Evolutionary conservation across 1,140 invertebrate genomes (phyloP).

Genomic region (Drosophila sucinea): DNA sequence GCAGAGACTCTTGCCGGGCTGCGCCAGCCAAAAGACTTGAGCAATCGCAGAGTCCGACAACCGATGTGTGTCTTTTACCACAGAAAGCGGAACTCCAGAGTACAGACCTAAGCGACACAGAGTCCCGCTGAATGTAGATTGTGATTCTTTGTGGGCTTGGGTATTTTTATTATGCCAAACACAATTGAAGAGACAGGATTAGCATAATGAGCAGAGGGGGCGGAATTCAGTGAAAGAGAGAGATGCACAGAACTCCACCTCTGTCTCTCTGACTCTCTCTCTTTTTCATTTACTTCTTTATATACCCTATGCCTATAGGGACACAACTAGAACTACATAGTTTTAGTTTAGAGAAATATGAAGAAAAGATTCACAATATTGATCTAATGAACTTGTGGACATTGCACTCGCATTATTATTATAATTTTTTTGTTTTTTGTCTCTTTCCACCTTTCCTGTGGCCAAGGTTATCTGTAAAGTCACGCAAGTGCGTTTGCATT

Average conservation of each 20-base stretch:
- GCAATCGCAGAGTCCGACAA: constrained; percentile 29
- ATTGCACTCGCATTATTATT: too few species aligned
- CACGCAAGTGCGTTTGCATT: constrained; percentile 60
- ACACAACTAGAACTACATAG: too few species aligned
- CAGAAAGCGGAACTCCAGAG: constrained; percentile 73
- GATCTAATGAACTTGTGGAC: too few species aligned
- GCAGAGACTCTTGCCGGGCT: constrained; percentile 13
- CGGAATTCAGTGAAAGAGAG: neutral
- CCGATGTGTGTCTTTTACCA: constrained; percentile 63
- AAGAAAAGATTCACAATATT: too few species aligned
- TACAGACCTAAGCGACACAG: constrained; percentile 19
- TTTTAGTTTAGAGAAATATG: too few species aligned
- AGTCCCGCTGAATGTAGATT: constrained; percentile 31
- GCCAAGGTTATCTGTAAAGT: constrained; percentile 27
- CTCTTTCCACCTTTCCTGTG: constrained; percentile 23
- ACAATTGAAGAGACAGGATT: constrained; percentile 41
- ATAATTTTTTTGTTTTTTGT: constrained; percentile 7
- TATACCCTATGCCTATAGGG: too few species aligned
- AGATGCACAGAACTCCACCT: neutral
- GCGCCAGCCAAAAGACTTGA: constrained; percentile 10
- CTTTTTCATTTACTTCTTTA: too few species aligned
- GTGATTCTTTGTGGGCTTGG: constrained; percentile 36
- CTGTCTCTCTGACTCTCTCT: too few species aligned
- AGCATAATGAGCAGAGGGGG: constrained; percentile 34
- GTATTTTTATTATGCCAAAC: constrained; percentile 54